Percentiles rank a stretch among this genome's conserved stretches.
These are phyloP conservation scores for Podarcis cretensis DNA, from an alignment of 2,113 vertebrate genomes.

Conservation along the genomic window DNA sequence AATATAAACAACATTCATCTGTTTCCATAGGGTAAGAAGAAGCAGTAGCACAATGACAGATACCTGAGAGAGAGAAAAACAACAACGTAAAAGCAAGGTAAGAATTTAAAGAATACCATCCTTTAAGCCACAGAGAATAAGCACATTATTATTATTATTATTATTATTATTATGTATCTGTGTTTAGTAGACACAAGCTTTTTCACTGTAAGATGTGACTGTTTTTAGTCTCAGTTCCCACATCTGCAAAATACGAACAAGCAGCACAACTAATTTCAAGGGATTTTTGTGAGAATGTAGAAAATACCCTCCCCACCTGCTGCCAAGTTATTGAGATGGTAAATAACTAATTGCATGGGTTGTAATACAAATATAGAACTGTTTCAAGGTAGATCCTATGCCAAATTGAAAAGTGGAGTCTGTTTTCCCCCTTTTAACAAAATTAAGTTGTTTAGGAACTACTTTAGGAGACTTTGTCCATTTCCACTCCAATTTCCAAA, in stretches of 20 bases:
- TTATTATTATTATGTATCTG: neutral
- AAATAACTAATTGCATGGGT: fast-evolving
- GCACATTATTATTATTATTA: neutral
- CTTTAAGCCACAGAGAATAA: neutral
- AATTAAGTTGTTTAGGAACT: neutral
- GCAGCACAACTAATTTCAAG: neutral
- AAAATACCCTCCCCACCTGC: neutral
- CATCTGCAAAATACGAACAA: neutral
- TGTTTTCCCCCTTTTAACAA: neutral
- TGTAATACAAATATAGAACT: neutral
- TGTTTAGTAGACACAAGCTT: neutral
- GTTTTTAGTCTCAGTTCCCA: neutral
- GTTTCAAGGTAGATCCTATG: neutral
- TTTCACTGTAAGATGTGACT: neutral
- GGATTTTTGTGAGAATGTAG: neutral
- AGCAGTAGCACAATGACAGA: neutral
- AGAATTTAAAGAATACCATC: neutral
- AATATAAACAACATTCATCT: slow-evolving; percentile 1
- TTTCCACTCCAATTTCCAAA: neutral
- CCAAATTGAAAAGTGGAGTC: neutral
- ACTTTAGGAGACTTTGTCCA: neutral
- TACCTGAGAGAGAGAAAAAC: fast-evolving
- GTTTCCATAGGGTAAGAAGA: neutral
- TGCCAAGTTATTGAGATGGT: too few species aligned
- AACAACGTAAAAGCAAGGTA: neutral